phyloP scores from a whole-genome alignment of 2,113 vertebrate species.

The Holacanthus passer region DNA sequence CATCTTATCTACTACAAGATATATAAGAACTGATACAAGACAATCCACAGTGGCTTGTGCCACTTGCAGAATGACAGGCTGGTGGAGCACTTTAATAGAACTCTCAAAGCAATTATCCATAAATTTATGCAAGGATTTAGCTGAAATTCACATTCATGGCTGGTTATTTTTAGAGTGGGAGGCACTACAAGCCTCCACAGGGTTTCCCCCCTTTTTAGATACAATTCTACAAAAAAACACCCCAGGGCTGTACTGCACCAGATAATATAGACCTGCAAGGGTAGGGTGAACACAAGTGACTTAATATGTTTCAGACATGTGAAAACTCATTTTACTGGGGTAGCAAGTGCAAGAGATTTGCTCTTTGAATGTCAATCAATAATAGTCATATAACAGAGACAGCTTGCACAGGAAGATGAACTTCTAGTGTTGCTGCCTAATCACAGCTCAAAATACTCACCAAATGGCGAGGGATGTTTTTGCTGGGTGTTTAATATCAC shows the following conservation, averaged over 20 bases:
- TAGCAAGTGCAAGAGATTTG: conserved; percentile 17
- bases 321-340: conserved; percentile 18
- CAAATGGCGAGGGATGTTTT: neutral
- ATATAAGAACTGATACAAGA: neutral
- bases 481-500: conserved; percentile 13
- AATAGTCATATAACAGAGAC: conserved; percentile 21
- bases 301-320: conserved; percentile 11
- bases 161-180: conserved; percentile 29
- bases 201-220: conserved; percentile 1
- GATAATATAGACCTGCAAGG: conserved; percentile 21
- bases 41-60: neutral
- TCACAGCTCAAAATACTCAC: conserved; percentile 9
- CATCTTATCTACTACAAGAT: neutral
- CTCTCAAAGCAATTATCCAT: conserved; percentile 9
- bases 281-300: conserved; percentile 2
- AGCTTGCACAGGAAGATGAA: neutral
- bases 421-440: conserved; percentile 20
- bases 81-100: neutral
- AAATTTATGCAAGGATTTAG: conserved; percentile 25
- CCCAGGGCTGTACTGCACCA: conserved; percentile 22
- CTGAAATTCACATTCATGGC: conserved; percentile 12
- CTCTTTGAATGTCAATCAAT: conserved; percentile 41
- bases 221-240: neutral
- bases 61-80: conserved; percentile 2
- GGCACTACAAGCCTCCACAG: neutral